Base-by-base conservation (phyloP, 2,888 invertebrate genomes). In the Trichogramma evanescens region DNA sequence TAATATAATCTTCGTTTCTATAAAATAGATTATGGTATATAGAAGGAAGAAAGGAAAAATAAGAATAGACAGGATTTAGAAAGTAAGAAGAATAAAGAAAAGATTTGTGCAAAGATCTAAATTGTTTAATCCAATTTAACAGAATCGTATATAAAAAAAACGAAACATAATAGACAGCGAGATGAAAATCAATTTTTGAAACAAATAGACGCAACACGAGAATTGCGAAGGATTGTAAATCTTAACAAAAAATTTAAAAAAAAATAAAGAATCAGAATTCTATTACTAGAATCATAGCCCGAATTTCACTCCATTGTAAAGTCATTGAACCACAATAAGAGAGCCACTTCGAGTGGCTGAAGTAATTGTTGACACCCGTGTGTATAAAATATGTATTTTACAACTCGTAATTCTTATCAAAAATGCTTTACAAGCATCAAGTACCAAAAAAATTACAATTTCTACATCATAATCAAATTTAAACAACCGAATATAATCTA, bases 61-160 rank as follows among this genome's bases (percentile, higher is more conserved):
- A 52, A 26, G 56, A 45, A 54, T 48, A 57, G 57, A 56, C 40
- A 58, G 56, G 49, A 55, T 50, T 40, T 56, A 56, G 59, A 45
- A 45, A 45, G 45, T 8, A 26, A 26, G 26, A 26, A 26, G 26
- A 63, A 61, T 54, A 60, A 60, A 44, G 58, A 54, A 56, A 58
- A 61, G 51, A 61, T 62, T 55, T 65, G 53, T 61, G 63, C 66
- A 58, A 52, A 56, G 50, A 62, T 60, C 61, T 54, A 61, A 66
- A 64, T 59, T 59, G 58, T 63, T 65, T 65, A 59, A 60, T 61
- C 44, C 56, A 63, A 65, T 61, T 65, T 64, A 61, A 63, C 60
- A 66, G 48, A 62, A 63, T 56, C 46, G 54, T 56, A 58, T 63
- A 61, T 52, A 48, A 58, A 62, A 63, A 54, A 52, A 65, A 62